Percentiles rank a stretch among this genome's conserved stretches.
These are phyloP conservation scores for Xylota sylvarum DNA, from an alignment of 2,888 invertebrate genomes.

Conservation along the genomic window DNA sequence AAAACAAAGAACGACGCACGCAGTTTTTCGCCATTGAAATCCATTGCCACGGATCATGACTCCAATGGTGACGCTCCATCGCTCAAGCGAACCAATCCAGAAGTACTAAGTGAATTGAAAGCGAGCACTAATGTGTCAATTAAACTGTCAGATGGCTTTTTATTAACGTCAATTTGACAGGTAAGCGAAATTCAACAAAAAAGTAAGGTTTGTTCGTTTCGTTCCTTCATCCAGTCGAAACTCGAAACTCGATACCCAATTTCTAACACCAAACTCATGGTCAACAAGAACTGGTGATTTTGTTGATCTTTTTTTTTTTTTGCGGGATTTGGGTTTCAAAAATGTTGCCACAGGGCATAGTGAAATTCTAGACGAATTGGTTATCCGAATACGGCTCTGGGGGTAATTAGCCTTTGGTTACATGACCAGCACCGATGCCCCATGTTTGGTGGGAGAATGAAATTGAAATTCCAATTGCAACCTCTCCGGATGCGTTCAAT, in stretches of 20 bases:
- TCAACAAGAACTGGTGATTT: neutral
- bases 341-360: too few relatives aligned
- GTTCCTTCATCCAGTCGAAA: constrained; percentile 6
- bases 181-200: constrained; percentile 37
- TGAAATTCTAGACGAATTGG: constrained; percentile 46
- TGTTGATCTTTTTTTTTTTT: neutral
- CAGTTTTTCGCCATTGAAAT: constrained; percentile 20
- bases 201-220: neutral
- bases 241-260: constrained; percentile 22
- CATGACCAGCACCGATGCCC: too few relatives aligned
- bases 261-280: neutral
- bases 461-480: constrained; percentile 67
- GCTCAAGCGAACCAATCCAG: constrained; percentile 40
- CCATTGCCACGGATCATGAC: constrained; percentile 35
- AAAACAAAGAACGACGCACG: constrained; percentile 37
- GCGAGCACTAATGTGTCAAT: constrained; percentile 66
- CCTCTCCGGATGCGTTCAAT: constrained; percentile 67
- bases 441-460: constrained; percentile 16
- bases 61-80: constrained; percentile 4
- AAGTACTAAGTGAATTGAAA: constrained; percentile 45
- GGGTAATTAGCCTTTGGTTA: constrained; percentile 42
- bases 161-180: constrained; percentile 54
- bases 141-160: constrained; percentile 45
- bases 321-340: constrained; percentile 1
- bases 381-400: constrained; percentile 10